phyloP scores from a whole-genome alignment of 2,888 invertebrate species.

The Crossocerus cetratus region DNA sequence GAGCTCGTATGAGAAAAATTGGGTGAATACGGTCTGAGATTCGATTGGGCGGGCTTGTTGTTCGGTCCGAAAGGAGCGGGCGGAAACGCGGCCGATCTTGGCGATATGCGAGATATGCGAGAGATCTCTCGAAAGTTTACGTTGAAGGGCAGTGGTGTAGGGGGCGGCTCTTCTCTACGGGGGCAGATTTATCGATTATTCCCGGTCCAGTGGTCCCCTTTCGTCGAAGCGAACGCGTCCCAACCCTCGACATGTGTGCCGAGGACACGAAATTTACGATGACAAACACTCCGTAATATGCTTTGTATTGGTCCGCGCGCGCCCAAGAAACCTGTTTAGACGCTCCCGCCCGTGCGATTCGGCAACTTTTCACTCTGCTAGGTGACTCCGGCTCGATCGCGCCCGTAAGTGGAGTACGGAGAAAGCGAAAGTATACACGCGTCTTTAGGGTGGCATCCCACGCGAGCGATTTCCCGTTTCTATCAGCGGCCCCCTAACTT shows the following conservation, averaged over 20 bases:
- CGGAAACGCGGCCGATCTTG: slow-evolving; percentile 20
- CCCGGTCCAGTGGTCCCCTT: slow-evolving; percentile 70
- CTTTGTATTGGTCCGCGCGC: not conserved
- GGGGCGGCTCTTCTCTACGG: slow-evolving; percentile 43
- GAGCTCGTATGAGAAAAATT: not conserved
- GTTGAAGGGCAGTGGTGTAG: not conserved
- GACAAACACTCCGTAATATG: slow-evolving; percentile 44
- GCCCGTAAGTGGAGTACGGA: too few species aligned
- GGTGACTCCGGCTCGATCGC: not conserved
- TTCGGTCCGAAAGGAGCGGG: slow-evolving; percentile 15
- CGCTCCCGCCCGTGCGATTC: not conserved
- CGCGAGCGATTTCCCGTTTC: not conserved
- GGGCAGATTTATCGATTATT: slow-evolving; percentile 73
- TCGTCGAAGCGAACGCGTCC: slow-evolving; percentile 54
- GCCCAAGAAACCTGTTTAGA: slow-evolving; percentile 1
- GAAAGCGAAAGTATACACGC: too few species aligned
- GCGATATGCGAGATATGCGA: slow-evolving; percentile 36
- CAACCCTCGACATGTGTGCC: slow-evolving; percentile 39
- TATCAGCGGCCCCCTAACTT: not conserved
- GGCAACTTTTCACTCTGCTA: not conserved
- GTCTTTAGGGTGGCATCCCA: not conserved
- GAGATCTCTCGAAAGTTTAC: slow-evolving; percentile 34
- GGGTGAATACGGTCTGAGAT: not conserved
- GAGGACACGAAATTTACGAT: slow-evolving; percentile 52
- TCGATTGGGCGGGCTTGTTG: slow-evolving; percentile 14